phyloP scores from a whole-genome alignment of 2,888 invertebrate species.

The Alloplasta piceator region DNA sequence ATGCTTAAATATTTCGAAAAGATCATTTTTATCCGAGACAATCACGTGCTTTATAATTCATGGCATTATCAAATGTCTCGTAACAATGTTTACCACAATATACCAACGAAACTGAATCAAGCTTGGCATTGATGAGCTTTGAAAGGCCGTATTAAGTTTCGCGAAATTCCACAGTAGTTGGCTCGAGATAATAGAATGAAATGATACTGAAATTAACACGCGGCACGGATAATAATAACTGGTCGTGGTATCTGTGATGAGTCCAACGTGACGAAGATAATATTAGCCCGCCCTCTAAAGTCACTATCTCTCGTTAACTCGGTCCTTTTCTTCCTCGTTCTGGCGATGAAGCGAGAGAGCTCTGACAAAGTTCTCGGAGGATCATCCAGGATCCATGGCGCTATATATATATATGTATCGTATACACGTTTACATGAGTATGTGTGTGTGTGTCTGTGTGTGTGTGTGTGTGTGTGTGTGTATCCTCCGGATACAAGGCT shows the following conservation, averaged over 20 bases:
- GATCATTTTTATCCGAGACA: no score
- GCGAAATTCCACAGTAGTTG: slow-evolving; percentile 37
- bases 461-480: not conserved
- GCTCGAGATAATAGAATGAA: slow-evolving; percentile 60
- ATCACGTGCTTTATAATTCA: no score
- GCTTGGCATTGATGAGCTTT: slow-evolving; percentile 41
- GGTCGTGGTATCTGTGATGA: slow-evolving; percentile 53
- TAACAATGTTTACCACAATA: slow-evolving; percentile 34
- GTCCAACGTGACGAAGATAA: slow-evolving; percentile 53
- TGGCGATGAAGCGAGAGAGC: slow-evolving; percentile 58
- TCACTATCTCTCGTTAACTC: slow-evolving; percentile 21
- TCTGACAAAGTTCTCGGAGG: slow-evolving; percentile 47
- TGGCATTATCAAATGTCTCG: slow-evolving; percentile 18
- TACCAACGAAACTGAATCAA: slow-evolving; percentile 21
- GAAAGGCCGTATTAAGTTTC: slow-evolving; percentile 38
- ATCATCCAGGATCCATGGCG: slow-evolving; percentile 57
- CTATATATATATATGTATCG: slow-evolving; percentile 63
- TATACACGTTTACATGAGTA: not conserved
- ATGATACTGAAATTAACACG: slow-evolving; percentile 61
- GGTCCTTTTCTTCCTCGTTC: slow-evolving; percentile 22
- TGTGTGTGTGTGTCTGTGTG: slow-evolving; percentile 14
- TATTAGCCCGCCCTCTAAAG: slow-evolving; percentile 17
- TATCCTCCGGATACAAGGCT: slow-evolving; percentile 59
- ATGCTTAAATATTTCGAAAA: no score
- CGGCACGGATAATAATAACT: slow-evolving; percentile 45